Evolutionary conservation across 1,140 invertebrate species (phyloP).

Genomic region (Drosophila chauvacae): DNA sequence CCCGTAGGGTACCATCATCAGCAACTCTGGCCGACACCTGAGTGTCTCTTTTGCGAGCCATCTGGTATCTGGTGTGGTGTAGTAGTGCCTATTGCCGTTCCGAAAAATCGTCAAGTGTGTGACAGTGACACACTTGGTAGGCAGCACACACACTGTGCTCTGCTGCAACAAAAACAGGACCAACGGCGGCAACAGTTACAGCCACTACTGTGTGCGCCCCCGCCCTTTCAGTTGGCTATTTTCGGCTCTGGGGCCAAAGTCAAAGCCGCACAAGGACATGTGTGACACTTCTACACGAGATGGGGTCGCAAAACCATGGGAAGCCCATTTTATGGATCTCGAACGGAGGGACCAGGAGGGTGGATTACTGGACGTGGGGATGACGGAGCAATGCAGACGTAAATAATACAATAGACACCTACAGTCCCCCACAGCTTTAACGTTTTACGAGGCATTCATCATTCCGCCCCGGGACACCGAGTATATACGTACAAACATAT

Average conservation of each 20-base stretch:
- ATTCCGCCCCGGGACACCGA: conserved; percentile 7
- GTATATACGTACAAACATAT: not conserved
- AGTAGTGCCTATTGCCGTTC: conserved; percentile 53
- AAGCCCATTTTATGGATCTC: conserved; percentile 54
- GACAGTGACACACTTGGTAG: conserved; percentile 76
- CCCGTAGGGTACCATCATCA: conserved; percentile 14
- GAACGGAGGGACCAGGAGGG: not conserved
- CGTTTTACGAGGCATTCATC: conserved; percentile 61
- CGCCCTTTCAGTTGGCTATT: conserved; percentile 57
- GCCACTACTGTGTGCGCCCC: conserved; percentile 11
- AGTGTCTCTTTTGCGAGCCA: not conserved
- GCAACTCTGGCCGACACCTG: conserved; percentile 5
- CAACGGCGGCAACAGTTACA: conserved; percentile 5
- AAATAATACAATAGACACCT: conserved; percentile 82
- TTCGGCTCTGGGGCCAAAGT: conserved; percentile 64
- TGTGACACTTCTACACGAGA: conserved; percentile 64
- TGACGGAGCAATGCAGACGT: conserved; percentile 41
- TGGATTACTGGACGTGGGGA: conserved; percentile 7
- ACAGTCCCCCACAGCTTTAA: conserved; percentile 47
- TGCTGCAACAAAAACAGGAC: conserved; percentile 13
- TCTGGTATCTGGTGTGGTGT: conserved; percentile 18
- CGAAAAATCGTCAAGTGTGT: conserved; percentile 77
- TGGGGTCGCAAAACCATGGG: conserved; percentile 15
- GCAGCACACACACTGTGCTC: conserved; percentile 25
- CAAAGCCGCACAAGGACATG: conserved; percentile 79